Conservation (phyloP, 2,888 invertebrate genomes). For the Artemia sinica region DNA sequence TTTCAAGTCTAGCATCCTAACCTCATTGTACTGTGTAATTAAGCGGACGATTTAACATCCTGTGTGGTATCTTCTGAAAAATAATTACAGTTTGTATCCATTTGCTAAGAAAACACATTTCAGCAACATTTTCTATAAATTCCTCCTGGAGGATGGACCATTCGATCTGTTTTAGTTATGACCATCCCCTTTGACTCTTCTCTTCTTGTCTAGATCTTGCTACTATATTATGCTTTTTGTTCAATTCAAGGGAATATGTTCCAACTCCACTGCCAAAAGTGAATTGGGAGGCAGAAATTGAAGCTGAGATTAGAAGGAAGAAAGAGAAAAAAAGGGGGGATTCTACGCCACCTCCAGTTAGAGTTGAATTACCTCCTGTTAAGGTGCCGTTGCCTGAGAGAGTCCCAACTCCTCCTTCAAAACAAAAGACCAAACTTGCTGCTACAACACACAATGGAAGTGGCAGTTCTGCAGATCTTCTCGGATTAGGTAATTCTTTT, state of each 20-base stretch:
- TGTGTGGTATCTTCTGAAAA: neutral
- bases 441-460: conserved; percentile 30
- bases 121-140: no score
- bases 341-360: conserved; percentile 30
- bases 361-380: conserved; percentile 26
- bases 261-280: conserved; percentile 67
- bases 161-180: no score
- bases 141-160: no score
- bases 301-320: conserved; percentile 71
- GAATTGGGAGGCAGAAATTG: conserved; percentile 68
- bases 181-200: no score
- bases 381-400: conserved; percentile 15
- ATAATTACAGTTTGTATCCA: neutral
- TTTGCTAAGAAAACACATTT: neutral
- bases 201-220: no score
- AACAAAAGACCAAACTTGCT: conserved; percentile 40
- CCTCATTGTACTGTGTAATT: no score
- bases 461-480: conserved; percentile 33
- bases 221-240: neutral
- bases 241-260: conserved; percentile 55
- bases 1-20: no score
- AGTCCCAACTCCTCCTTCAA: conserved; percentile 36
- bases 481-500: conserved; percentile 35
- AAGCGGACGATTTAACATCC: neutral
- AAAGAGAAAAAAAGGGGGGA: conserved; percentile 36